Conservation (phyloP, 2,888 invertebrate species). For the Rapana venosa region DNA sequence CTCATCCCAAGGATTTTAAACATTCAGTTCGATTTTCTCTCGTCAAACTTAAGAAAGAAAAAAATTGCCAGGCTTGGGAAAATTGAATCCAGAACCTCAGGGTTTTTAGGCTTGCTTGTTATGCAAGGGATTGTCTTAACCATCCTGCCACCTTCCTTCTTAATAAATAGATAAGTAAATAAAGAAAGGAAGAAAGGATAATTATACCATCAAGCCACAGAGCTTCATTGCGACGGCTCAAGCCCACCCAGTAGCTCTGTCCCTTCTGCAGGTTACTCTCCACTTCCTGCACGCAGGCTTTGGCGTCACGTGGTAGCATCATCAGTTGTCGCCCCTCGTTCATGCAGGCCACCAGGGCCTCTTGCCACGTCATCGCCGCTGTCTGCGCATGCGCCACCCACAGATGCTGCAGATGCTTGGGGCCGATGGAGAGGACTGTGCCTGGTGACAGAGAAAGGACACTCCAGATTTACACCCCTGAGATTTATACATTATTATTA, state of each 20-base stretch:
- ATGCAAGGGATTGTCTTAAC: too few species aligned
- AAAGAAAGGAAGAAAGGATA: background rate
- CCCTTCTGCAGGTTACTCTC: background rate
- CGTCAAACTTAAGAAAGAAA: too few species aligned
- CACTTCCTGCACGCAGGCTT: conserved; percentile 7
- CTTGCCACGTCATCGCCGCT: background rate
- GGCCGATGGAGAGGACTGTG: background rate
- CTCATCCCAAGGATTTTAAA: too few species aligned
- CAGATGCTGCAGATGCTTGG: conserved; percentile 1
- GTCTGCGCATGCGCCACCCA: background rate
- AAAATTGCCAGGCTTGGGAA: too few species aligned
- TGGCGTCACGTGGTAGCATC: conserved; percentile 22
- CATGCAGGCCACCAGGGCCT: conserved; percentile 22
- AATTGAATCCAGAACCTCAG: too few species aligned
- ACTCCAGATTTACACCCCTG: too few species aligned
- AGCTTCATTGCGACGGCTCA: conserved; percentile 10
- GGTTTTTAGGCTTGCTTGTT: too few species aligned
- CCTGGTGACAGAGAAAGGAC: background rate
- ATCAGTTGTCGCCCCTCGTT: conserved; percentile 26
- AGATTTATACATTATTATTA: too few species aligned
- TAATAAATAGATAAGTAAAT: background rate
- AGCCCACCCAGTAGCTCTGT: conserved; percentile 35
- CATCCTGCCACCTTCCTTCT: too few species aligned
- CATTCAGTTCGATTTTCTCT: too few species aligned
- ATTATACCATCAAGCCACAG: conserved; percentile 38